Conservation (phyloP, 2,888 invertebrate species). For the Nymphalis c-album region DNA sequence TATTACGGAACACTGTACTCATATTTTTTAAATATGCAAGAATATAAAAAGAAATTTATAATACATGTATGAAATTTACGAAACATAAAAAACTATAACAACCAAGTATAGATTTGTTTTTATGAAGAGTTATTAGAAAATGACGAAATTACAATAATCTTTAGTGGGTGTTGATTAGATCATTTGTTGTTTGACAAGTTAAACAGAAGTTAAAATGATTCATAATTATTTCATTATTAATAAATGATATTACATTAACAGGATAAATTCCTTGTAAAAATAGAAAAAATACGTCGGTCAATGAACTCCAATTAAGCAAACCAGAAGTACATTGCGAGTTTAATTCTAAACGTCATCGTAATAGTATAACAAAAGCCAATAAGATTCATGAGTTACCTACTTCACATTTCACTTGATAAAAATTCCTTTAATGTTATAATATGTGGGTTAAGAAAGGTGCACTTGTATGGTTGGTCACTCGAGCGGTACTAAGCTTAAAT, state of each 20-base stretch:
- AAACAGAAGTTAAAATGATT: conserved; percentile 31
- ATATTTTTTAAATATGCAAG: not conserved
- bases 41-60: not conserved
- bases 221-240: conserved; percentile 26
- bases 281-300: conserved; percentile 5
- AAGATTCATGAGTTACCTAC: conserved; percentile 6
- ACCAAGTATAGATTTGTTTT: not conserved
- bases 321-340: conserved; percentile 14
- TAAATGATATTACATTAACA: not conserved
- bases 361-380: conserved; percentile 12
- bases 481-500: conserved; percentile 33
- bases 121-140: conserved; percentile 25
- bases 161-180: conserved; percentile 68
- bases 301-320: conserved; percentile 16
- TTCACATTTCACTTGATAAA: conserved; percentile 25
- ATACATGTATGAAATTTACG: not conserved
- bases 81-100: not conserved
- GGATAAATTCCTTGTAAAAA: not conserved
- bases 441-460: conserved; percentile 31
- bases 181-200: conserved; percentile 47
- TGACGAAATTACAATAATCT: conserved; percentile 37
- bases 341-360: conserved; percentile 19
- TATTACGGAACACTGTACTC: not conserved
- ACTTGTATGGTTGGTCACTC: conserved; percentile 46
- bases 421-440: conserved; percentile 16